Conservation (phyloP, 2,888 invertebrate species). For the Drosophila macrothrix region DNA sequence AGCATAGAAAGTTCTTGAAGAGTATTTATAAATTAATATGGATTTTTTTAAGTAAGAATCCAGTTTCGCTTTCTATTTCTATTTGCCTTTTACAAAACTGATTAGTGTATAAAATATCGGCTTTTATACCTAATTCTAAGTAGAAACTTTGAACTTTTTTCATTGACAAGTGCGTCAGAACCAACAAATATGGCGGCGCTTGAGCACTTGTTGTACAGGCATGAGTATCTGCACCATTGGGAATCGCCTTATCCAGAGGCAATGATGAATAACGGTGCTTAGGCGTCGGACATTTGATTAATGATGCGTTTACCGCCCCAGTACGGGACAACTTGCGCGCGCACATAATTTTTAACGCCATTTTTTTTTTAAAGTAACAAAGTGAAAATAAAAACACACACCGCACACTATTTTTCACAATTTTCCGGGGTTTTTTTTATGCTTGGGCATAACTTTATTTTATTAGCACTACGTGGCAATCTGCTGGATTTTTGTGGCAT, state of each 20-base stretch:
- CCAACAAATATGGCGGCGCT: constrained; percentile 61
- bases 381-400: constrained; percentile 36
- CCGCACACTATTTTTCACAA: constrained; percentile 73
- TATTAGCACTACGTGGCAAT: constrained; percentile 82
- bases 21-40: neutral
- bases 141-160: constrained; percentile 22
- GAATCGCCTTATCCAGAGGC: constrained; percentile 61
- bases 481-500: constrained; percentile 80
- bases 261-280: constrained; percentile 81
- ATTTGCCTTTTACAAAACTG: neutral
- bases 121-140: neutral
- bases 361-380: constrained; percentile 49
- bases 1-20: neutral
- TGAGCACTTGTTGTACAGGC: constrained; percentile 8
- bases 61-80: neutral
- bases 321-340: constrained; percentile 55
- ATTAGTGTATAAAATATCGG: constrained; percentile 1
- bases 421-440: constrained; percentile 68
- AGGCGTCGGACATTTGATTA: constrained; percentile 80
- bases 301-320: constrained; percentile 80
- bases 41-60: neutral
- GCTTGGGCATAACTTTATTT: constrained; percentile 78
- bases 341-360: constrained; percentile 72
- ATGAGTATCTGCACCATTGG: constrained; percentile 15
- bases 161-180: constrained; percentile 26